phyloP scores from a whole-genome alignment of 2,113 vertebrate genomes.

The Corvus hawaiiensis region DNA sequence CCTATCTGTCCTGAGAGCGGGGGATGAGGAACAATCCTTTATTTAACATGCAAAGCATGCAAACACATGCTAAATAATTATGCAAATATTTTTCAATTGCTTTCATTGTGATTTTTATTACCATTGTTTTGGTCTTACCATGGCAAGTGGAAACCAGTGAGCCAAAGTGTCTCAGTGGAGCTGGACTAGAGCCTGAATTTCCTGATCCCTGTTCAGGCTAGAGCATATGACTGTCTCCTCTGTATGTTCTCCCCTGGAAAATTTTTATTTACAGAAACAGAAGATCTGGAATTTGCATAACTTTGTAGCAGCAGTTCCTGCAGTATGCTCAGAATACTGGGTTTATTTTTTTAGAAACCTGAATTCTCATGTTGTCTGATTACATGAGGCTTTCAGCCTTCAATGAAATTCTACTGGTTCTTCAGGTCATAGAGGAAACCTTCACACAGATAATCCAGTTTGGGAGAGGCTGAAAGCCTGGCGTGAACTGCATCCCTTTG shows the following conservation, averaged over 20 bases:
- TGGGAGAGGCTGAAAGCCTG: background rate
- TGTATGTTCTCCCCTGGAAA: background rate
- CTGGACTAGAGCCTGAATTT: background rate
- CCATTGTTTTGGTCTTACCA: background rate
- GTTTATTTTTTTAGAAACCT: background rate
- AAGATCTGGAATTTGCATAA: background rate
- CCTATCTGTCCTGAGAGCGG: background rate
- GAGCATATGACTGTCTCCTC: background rate
- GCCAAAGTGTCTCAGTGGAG: background rate
- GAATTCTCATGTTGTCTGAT: background rate
- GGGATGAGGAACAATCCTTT: background rate
- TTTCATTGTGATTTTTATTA: conserved; percentile 38
- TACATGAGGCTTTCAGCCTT: background rate
- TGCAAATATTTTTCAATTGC: background rate
- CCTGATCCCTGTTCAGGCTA: background rate
- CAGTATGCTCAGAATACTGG: background rate
- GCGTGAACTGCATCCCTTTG: background rate
- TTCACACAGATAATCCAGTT: background rate
- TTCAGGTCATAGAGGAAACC: background rate
- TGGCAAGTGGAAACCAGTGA: background rate
- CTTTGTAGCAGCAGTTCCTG: background rate
- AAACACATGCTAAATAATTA: background rate
- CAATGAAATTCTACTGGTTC: background rate
- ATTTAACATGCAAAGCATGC: background rate
- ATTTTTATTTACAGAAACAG: background rate